Base-by-base conservation (phyloP, 2,888 invertebrate species). In the Sussaba pulchella region DNA sequence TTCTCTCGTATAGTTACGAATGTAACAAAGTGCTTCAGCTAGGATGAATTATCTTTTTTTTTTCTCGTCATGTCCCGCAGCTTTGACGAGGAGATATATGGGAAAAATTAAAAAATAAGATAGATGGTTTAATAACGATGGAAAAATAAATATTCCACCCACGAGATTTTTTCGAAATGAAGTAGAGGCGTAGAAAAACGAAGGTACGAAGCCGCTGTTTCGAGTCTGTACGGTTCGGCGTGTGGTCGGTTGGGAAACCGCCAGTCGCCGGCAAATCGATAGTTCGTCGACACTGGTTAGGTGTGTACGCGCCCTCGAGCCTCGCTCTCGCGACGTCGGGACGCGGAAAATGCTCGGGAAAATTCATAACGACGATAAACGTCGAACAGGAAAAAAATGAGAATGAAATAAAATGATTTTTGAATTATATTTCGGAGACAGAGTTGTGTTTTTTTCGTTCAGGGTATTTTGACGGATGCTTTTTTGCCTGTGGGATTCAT, bases 271-370 rank as follows among this genome's bases (percentile, higher is more conserved):
- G 81, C 85, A 84, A 89, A 89, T 89, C 89, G 87, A 89, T 89
- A 89, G 89, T 89, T 89, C 88, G 89, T 89, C 89, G 88, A 89
- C 89, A 88, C 87, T 81, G 76, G n/a, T n/a, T n/a, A n/a, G n/a
- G 82, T 75, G 41, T 43, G 64, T 54, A 73, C 72, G 74, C 50
- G 79, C 45, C 36, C n/a, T 43, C 47, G 12, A 19, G 63, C 57
- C 54, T 73, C 31, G 70, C n/a, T n/a, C n/a, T 64, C 73, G 26
- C 75, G 78, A n/a, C 24, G 4, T 31, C 31, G 54, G 31, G 57
- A 45, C 66, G 24, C 36, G 67, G 66, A 76, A 81, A 77, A 81
- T n/a, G 73, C 66, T 77, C 66, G 81, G 69, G 74, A 78, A 81
- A n/a, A n/a, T n/a, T 69, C 36, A 64, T 61, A 66, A 76, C 31